Evolutionary conservation across 92 coral and sea anemone species (phyloP), one percentile per base, ranked within the genome.

Genomic region (Heteractis magnifica): DNA sequence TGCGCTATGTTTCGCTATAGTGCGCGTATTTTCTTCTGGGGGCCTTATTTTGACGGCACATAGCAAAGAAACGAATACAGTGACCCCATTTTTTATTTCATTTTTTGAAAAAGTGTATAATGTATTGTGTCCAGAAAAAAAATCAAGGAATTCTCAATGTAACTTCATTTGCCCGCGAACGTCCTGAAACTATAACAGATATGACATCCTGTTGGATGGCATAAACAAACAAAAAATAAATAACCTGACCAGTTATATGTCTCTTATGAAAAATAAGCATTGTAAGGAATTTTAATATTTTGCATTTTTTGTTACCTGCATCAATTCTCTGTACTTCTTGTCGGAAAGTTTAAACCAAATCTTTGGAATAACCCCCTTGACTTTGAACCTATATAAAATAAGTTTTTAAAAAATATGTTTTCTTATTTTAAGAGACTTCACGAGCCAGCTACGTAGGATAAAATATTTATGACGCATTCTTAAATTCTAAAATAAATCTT

Each of bases 311-410:
- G 19, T 51, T 83, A 95, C 99, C 98, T 90, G 88, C 98, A 91
- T 92, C 50, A 97, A 92, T 62, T 87, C 90, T 78, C 89, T 86
- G 86, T 88, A 89, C 80, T 97, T 97, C 60, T 77, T 88, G 59
- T 97, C 99, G 1, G 99, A 94, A 62, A 97, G 79, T 65, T 89
- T 92, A 15, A 97, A 75, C 83, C 95, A 95, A 56, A 97, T 84
- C 18, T 87, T 89, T 52, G 98, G 97, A 71, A 90, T 90, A 51
- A 92, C 92, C 5, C 97, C 92, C 23, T 86, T 84, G 60, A 90
- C 86, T 79, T 90, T 94, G 51, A 94, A 89, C 82, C 99, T 96
- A 81, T 50, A 51, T 60, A n/a, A 18, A 62, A n/a, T 5, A 62
- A 62, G 4, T 5, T 5, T 62, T 4, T 62, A 16, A 18, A 62